A percentile compares a stretch with the other conserved stretches of the same genome.
Conservation (phyloP, 2,797 vertebrate genomes). For the Eptatretus atami region DNA sequence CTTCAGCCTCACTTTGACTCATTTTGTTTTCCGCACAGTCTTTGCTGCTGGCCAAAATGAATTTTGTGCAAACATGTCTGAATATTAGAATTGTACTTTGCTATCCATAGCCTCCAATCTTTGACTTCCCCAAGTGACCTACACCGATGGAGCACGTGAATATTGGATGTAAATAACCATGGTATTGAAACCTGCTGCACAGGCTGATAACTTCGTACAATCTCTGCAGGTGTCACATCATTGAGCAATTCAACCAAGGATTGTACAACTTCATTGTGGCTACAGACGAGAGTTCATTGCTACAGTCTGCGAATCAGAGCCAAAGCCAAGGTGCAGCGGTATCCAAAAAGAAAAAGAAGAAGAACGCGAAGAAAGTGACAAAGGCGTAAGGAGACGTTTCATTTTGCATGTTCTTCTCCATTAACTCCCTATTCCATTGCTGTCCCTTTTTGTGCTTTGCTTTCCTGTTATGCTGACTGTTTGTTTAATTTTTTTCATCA, state of each 20-base stretch:
- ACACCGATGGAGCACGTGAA: no score
- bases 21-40: no score
- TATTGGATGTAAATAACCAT: no score
- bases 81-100: no score
- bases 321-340: conserved; percentile 10
- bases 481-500: neutral
- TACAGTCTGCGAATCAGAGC: conserved; percentile 7
- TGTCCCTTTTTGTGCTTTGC: neutral
- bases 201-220: no score
- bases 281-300: conserved; percentile 31
- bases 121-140: no score
- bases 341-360: conserved; percentile 14
- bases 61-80: no score
- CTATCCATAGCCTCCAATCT: no score
- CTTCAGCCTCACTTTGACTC: no score
- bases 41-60: no score
- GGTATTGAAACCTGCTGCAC: no score
- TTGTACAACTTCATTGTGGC: conserved; percentile 64
- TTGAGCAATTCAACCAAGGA: conserved; percentile 58
- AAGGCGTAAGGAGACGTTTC: conserved; percentile 12
- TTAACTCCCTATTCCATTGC: neutral
- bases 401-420: no score
- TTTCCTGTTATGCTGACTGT: neutral
- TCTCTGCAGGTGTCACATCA: conserved; percentile 41
- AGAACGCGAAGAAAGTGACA: conserved; percentile 12